A percentile compares a stretch with the other conserved stretches of the same genome.
Conservation (phyloP, 2,888 invertebrate genomes). For the Gasteruption jaculator region DNA sequence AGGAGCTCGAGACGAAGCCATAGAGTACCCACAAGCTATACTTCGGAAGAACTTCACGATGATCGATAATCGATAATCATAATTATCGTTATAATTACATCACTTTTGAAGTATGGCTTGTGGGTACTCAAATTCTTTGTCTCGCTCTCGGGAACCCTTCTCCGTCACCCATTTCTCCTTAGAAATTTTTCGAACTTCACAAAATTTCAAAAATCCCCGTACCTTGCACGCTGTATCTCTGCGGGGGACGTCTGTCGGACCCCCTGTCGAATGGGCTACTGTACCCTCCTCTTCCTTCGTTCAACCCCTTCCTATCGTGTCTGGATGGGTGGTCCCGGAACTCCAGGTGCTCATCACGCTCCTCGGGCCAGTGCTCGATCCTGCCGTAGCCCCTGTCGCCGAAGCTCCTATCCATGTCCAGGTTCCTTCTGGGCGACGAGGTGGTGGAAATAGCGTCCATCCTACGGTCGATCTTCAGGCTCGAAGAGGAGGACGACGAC, state of each 20-base stretch:
- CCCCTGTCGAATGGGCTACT: constrained; percentile 52
- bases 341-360: no score
- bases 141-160: no score
- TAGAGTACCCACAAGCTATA: no score
- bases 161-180: no score
- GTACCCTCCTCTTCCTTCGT: constrained; percentile 43
- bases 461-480: constrained; percentile 26
- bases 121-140: no score
- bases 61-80: no score
- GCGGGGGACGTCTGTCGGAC: constrained; percentile 39
- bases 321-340: constrained; percentile 33
- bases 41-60: no score
- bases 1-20: no score
- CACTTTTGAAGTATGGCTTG: no score
- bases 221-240: constrained; percentile 37
- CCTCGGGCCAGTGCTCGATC: constrained; percentile 24
- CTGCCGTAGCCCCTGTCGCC: constrained; percentile 28
- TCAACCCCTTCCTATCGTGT: constrained; percentile 37
- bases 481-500: constrained; percentile 22
- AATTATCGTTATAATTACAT: no score
- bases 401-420: constrained; percentile 31
- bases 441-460: constrained; percentile 50
- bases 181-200: no score
- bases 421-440: constrained; percentile 35
- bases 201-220: no score